These are phyloP conservation scores for Cataglyphis rosenhaueri DNA, from an alignment of 2,888 invertebrate genomes.

Conservation along the genomic window DNA sequence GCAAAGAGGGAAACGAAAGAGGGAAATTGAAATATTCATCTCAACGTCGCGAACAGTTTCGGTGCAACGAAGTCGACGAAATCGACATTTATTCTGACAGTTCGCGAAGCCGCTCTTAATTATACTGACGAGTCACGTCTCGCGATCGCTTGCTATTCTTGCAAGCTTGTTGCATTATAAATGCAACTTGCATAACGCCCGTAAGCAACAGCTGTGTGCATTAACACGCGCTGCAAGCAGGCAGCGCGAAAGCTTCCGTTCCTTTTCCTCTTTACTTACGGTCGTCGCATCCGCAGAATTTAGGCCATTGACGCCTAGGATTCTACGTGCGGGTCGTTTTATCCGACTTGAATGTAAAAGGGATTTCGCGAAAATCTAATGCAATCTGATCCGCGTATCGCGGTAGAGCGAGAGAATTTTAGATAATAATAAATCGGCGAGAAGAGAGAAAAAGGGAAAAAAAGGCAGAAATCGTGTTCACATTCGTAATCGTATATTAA, in stretches of 20 bases:
- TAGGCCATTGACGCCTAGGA: slow-evolving; percentile 43
- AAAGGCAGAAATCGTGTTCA: background rate
- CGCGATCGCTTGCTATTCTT: background rate
- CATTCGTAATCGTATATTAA: background rate
- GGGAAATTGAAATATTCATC: background rate
- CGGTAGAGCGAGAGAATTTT: background rate
- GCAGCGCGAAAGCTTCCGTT: slow-evolving; percentile 39
- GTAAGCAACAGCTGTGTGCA: slow-evolving; percentile 41
- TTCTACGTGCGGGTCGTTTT: slow-evolving; percentile 38
- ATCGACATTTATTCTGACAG: slow-evolving; percentile 60
- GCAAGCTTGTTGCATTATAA: slow-evolving; percentile 26
- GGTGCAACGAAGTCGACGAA: slow-evolving; percentile 41
- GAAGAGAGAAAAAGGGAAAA: background rate
- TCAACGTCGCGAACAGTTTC: background rate
- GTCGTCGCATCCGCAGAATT: slow-evolving; percentile 49
- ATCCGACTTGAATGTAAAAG: slow-evolving; percentile 40
- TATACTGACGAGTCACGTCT: slow-evolving; percentile 58
- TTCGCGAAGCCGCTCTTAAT: slow-evolving; percentile 53
- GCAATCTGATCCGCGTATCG: slow-evolving; percentile 22
- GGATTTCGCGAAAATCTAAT: slow-evolving; percentile 43
- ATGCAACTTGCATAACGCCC: slow-evolving; percentile 32
- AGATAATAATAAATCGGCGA: slow-evolving; percentile 13
- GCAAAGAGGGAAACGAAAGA: slow-evolving; percentile 7
- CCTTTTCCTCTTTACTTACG: slow-evolving; percentile 49
- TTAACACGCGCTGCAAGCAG: slow-evolving; percentile 43